Evolutionary conservation across 1,140 invertebrate species (phyloP).

Genomic region (Lordiphosa collinella): DNA sequence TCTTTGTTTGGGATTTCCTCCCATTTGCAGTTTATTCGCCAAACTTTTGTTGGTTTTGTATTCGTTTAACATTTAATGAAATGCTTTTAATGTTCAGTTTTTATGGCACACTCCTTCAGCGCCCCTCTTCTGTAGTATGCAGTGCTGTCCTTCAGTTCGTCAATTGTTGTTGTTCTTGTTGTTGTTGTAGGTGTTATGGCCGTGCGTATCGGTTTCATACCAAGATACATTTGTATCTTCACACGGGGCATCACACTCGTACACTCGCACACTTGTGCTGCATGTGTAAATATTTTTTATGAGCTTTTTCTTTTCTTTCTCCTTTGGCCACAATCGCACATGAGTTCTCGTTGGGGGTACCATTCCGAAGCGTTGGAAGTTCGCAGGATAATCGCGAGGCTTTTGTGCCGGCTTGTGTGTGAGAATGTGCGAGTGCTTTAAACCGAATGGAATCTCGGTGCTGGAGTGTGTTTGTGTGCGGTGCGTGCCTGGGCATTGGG

Average conservation of each 20-base stretch:
- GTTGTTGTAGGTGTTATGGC: too few species aligned
- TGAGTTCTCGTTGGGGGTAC: background rate
- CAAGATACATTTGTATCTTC: slow-evolving; percentile 67
- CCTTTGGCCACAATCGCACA: too few species aligned
- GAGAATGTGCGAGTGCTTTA: slow-evolving; percentile 21
- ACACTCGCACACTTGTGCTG: slow-evolving; percentile 13
- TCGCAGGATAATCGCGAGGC: slow-evolving; percentile 52
- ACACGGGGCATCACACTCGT: slow-evolving; percentile 4
- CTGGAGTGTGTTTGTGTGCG: slow-evolving; percentile 13
- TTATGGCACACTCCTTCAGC: slow-evolving; percentile 6
- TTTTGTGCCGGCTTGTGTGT: slow-evolving; percentile 27
- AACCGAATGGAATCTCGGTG: slow-evolving; percentile 19
- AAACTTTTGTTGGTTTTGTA: slow-evolving; percentile 16
- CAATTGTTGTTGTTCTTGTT: slow-evolving; percentile 13
- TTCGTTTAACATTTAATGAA: slow-evolving; percentile 42
- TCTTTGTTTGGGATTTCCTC: background rate
- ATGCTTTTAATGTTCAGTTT: slow-evolving; percentile 31
- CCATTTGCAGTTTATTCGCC: background rate
- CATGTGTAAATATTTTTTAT: slow-evolving; percentile 75
- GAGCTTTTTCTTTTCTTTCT: slow-evolving; percentile 25
- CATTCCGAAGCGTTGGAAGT: slow-evolving; percentile 37
- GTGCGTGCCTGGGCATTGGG: slow-evolving; percentile 55
- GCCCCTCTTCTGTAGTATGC: background rate
- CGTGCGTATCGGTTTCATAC: slow-evolving; percentile 36
- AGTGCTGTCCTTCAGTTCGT: slow-evolving; percentile 9